Evolutionary conservation across 2,888 invertebrate species (phyloP).

Genomic region (Hirtodrosophila trivittata): DNA sequence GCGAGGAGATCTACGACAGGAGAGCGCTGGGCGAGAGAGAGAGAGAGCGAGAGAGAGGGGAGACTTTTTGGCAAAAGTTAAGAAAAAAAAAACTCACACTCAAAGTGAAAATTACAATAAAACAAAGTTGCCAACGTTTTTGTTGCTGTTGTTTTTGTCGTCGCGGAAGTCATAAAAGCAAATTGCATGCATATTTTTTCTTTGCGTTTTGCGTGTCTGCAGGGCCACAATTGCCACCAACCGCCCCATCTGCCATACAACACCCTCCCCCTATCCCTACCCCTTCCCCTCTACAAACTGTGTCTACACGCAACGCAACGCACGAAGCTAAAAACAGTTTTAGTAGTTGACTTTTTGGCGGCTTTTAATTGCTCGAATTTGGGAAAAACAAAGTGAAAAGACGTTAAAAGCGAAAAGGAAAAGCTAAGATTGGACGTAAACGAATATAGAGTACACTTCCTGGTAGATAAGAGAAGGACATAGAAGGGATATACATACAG

Average conservation of each 20-base stretch:
- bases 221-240: conserved; percentile 3
- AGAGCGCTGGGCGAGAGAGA: background rate
- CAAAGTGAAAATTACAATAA: conserved; percentile 78
- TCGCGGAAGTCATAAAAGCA: conserved; percentile 75
- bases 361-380: conserved; percentile 47
- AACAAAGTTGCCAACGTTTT: conserved; percentile 49
- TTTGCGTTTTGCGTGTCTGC: conserved; percentile 24
- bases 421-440: conserved; percentile 6
- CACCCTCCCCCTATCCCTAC: background rate
- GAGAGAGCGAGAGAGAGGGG: background rate
- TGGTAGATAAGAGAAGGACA: too few relatives aligned
- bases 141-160: conserved; percentile 50
- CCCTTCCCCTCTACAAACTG: background rate
- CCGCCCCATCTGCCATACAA: background rate
- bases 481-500: too few relatives aligned
- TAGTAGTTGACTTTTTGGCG: conserved; percentile 23
- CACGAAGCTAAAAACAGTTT: conserved; percentile 48
- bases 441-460: conserved; percentile 9
- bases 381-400: conserved; percentile 36
- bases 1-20: background rate
- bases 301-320: conserved; percentile 54
- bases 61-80: conserved; percentile 49
- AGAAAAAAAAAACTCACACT: conserved; percentile 22
- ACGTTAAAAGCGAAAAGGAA: conserved; percentile 12
- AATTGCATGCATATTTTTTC: conserved; percentile 69